phyloP scores from a whole-genome alignment of 2,797 vertebrate species.

The Aulostomus chinensis region DNA sequence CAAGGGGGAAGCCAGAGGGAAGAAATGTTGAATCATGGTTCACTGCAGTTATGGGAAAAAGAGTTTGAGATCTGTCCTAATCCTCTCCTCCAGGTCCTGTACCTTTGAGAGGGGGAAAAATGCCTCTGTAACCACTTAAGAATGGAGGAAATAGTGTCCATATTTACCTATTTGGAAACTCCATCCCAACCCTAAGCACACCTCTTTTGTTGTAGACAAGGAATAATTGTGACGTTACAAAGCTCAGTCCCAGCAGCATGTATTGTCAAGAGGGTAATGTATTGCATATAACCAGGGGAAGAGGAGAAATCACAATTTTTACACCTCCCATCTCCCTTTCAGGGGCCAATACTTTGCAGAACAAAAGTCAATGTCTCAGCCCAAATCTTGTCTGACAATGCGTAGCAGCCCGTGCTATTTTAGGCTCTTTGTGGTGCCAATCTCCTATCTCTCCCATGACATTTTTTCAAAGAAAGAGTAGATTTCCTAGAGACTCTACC shows the following conservation, averaged over 20 bases:
- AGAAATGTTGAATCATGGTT: constrained; percentile 86
- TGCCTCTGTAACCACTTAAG: constrained; percentile 79
- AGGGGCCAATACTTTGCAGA: constrained; percentile 90
- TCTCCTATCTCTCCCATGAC: constrained; percentile 98
- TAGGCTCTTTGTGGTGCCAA: constrained; percentile 99
- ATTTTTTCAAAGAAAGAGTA: constrained; percentile 99
- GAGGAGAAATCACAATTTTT: constrained; percentile 90
- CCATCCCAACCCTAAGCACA: constrained; percentile 79
- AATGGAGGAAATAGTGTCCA: constrained; percentile 80
- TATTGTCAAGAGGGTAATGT: constrained; percentile 82
- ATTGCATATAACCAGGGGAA: constrained; percentile 86
- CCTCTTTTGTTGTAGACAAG: constrained; percentile 81
- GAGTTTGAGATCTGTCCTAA: constrained; percentile 87
- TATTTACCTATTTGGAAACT: constrained; percentile 57
- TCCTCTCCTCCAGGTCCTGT: constrained; percentile 81
- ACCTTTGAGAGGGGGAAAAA: constrained; percentile 89
- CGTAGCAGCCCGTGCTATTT: constrained; percentile 98
- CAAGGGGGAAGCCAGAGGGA: constrained; percentile 86
- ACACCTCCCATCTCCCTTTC: constrained; percentile 93
- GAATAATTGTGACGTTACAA: constrained; percentile 91
- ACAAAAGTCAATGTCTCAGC: constrained; percentile 99
- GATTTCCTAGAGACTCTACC: constrained; percentile 99
- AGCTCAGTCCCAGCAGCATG: constrained; percentile 79
- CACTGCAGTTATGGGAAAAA: constrained; percentile 90
- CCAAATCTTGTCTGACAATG: constrained; percentile 99